Base-by-base conservation (phyloP, 2,888 invertebrate genomes). In the Hemithea aestivaria region DNA sequence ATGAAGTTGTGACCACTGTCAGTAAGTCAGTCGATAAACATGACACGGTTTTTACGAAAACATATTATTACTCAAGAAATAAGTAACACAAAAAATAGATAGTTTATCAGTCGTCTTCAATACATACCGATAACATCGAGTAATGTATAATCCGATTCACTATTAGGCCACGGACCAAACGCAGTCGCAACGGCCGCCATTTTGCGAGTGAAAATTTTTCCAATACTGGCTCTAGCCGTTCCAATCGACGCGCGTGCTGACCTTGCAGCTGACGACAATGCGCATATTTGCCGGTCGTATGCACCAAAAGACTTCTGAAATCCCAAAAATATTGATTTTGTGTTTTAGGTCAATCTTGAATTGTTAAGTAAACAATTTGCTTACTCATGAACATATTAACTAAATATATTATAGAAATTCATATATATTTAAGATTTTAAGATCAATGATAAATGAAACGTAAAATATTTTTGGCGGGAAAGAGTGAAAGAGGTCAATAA, bases 91-190 rank as follows among this genome's bases (percentile, higher is more conserved):
- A 10, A 6, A 11, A 23, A n/a, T 25, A 20, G 8, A 11, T 16
- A 21, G 5, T n/a, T 16, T 16, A 16, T 16, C 20, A 25, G 7
- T 20, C 9, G 9, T 10, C 46, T 28, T 27, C 28, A 27, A 11
- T 31, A 90, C 91, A 89, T 85, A 95, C 96, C 96, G 70, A 98
- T 97, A 65, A 97, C 95, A 87, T 97, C 97, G 59, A 93, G 91
- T 63, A 98, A 85, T 83, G 96, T 96, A 84, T 98, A 98, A 79
- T 96, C 95, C 71, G 96, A 95, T 82, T 94, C 94, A 68, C 91
- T 92, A 87, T 96, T 97, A 51, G 97, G 93, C 97, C 97, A 97
- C 53, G 74, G 90, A 84, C 75, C 79, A 4, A 85, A 79, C 46
- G 69, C 64, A 59, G 64, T 74, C 40, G 62, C 58, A 51, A 52